phyloP scores from a whole-genome alignment of 2,113 vertebrate genomes.

The Apus apus region DNA sequence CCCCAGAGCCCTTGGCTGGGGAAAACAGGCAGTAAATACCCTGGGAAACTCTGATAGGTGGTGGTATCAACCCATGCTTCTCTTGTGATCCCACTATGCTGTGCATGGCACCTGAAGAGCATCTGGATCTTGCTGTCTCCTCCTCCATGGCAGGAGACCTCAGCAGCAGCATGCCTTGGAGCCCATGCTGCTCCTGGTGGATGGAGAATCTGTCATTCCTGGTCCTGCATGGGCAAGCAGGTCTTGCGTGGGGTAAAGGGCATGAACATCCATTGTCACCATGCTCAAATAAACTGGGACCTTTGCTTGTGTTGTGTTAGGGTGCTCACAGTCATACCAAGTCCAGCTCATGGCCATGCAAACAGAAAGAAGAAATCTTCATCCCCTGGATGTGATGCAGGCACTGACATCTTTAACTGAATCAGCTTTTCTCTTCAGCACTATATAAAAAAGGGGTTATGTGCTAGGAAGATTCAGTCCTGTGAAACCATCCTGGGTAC shows the following conservation, averaged over 20 bases:
- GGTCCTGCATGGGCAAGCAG: neutral
- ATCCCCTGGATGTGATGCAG: neutral
- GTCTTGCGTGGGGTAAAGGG: fast-evolving
- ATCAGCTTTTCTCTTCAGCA: neutral
- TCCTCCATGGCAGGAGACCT: neutral
- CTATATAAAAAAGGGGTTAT: neutral
- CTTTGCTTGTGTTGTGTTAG: neutral
- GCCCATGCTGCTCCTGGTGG: neutral
- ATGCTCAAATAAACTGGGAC: neutral
- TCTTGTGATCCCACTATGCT: fast-evolving
- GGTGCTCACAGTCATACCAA: neutral
- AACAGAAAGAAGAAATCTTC: neutral
- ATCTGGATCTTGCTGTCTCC: fast-evolving
- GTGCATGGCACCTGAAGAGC: neutral
- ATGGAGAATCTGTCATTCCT: neutral
- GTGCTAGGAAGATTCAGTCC: neutral
- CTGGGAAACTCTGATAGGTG: neutral
- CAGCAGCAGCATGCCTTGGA: fast-evolving
- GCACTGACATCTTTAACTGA: neutral
- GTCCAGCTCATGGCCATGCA: neutral
- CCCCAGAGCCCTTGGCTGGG: neutral
- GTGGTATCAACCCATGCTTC: neutral
- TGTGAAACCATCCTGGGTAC: neutral
- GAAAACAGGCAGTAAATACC: neutral
- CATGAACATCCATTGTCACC: fast-evolving